A percentile compares a stretch with the other conserved stretches of the same genome.
Evolutionary conservation across 2,888 invertebrate genomes (phyloP).

Genomic region (Oscheius sp.): DNA sequence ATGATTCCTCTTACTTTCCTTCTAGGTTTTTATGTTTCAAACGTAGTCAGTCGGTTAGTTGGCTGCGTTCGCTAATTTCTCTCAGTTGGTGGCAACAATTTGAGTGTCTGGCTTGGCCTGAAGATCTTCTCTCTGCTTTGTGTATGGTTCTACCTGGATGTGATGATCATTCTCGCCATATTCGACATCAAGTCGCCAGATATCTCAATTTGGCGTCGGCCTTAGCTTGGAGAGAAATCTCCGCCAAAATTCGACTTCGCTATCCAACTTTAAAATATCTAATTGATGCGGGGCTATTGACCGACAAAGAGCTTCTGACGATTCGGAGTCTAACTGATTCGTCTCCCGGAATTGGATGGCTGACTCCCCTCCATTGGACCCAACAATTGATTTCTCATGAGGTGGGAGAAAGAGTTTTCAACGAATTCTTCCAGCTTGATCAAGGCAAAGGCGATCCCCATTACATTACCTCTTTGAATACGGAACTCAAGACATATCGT

Average conservation of each 20-base stretch:
- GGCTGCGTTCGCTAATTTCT: no score
- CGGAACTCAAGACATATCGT: constrained; percentile 48
- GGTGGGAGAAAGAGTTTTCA: constrained; percentile 1
- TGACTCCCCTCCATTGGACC: constrained; percentile 62
- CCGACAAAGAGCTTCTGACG: constrained; percentile 61
- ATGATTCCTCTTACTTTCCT: constrained; percentile 60
- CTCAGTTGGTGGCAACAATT: constrained; percentile 60
- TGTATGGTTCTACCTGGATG: constrained; percentile 46
- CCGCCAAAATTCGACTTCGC: constrained; percentile 52
- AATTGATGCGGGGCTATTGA: constrained; percentile 72
- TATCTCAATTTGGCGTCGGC: constrained; percentile 58
- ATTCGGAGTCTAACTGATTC: constrained; percentile 48
- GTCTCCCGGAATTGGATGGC: constrained; percentile 57
- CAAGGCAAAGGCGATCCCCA: constrained; percentile 33
- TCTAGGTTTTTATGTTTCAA: constrained; percentile 61
- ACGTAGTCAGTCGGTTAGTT: constrained; percentile 56
- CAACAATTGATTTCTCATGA: constrained; percentile 45
- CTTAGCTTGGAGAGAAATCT: constrained; percentile 57
- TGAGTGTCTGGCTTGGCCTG: constrained; percentile 56
- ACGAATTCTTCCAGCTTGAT: constrained; percentile 10
- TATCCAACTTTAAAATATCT: constrained; percentile 72
- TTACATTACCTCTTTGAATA: constrained; percentile 38
- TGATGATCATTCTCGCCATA: constrained; percentile 32
- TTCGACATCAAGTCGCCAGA: constrained; percentile 56
- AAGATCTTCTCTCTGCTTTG: constrained; percentile 52